Evolutionary conservation across 2,113 vertebrate genomes (phyloP), one percentile per base, ranked within the genome.

Genomic region (Xiphophorus hellerii): DNA sequence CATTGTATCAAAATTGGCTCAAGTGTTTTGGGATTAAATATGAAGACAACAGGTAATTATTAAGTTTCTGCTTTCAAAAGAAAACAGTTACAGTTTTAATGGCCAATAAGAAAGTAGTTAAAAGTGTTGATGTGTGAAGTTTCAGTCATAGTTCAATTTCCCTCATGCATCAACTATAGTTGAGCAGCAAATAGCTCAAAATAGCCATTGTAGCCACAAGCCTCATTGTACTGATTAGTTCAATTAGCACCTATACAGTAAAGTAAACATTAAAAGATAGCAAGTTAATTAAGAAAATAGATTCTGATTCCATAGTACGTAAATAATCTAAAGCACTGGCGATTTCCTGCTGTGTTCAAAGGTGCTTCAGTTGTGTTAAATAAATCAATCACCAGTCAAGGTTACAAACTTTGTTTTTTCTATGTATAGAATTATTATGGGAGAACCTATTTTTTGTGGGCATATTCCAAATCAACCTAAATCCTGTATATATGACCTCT

Each of bases 51-150:
- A 60, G 14, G 22, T 71, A 74, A 83, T 74, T 71, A 71, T 17
- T 17, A 27, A 1, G 29, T 68, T 62, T 79, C 11, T 7, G 54
- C 28, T 37, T 61, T 72, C 15, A 70, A 72, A 78, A 30, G 39
- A 20, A 54, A 71, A 3, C 27, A 60, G 54, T 78, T 64, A 33
- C n/a, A 60, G 4, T 51, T 82, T 66, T 61, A 76, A 48, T 75
- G 58, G 29, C 29, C 67, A 69, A 58, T 17, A 20, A 42, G 28
- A 51, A 65, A 51, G 2, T n/a, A 37, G 22, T 54, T 64, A 51
- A 72, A 64, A 54, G n/a, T 33, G 37, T 71, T 29, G 13, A 60
- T 71, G 37, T 66, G 27, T 44, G 25, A 27, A 0, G 12, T 8
- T 63, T 20, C 25, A 64, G 25, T 48, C 1, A 27, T 58, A 54